These are phyloP conservation scores for Eristalis arbustorum DNA, from an alignment of 2,888 invertebrate species.

Conservation along the genomic window DNA sequence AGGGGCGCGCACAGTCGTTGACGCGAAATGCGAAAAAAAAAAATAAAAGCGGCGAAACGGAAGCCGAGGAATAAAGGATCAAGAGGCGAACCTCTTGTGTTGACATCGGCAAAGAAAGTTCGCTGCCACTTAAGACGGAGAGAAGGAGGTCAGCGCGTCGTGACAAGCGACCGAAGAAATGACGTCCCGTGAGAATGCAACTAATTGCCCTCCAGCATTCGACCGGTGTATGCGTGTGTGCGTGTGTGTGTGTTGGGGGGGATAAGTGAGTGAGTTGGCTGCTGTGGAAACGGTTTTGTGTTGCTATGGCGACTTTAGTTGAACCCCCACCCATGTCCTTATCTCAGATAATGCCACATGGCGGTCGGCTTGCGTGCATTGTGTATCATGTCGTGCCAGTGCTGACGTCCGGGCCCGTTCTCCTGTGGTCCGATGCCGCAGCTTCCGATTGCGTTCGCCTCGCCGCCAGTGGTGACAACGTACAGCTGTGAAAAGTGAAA, in stretches of 20 bases:
- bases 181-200: not conserved
- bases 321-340: constrained; percentile 74
- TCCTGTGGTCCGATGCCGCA: constrained; percentile 80
- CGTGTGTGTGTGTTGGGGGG: not conserved
- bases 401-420: constrained; percentile 83
- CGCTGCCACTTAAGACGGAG: constrained; percentile 22
- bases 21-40: not conserved
- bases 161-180: not conserved
- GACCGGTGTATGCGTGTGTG: not conserved
- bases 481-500: constrained; percentile 75
- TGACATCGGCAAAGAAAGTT: constrained; percentile 45
- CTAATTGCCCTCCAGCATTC: not conserved
- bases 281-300: not conserved
- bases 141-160: constrained; percentile 14
- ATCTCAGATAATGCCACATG: constrained; percentile 93
- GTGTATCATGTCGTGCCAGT: constrained; percentile 94
- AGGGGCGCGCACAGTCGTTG: constrained; percentile 32
- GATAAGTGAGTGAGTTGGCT: not conserved
- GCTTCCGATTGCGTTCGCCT: constrained; percentile 79
- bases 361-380: constrained; percentile 93
- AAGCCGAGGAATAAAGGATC: not conserved
- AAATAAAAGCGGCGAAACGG: not conserved
- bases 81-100: constrained; percentile 29
- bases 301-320: not conserved
- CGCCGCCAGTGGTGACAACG: constrained; percentile 79